Conservation (phyloP, 1,140 invertebrate species). For the Zelostemma sp. region DNA sequence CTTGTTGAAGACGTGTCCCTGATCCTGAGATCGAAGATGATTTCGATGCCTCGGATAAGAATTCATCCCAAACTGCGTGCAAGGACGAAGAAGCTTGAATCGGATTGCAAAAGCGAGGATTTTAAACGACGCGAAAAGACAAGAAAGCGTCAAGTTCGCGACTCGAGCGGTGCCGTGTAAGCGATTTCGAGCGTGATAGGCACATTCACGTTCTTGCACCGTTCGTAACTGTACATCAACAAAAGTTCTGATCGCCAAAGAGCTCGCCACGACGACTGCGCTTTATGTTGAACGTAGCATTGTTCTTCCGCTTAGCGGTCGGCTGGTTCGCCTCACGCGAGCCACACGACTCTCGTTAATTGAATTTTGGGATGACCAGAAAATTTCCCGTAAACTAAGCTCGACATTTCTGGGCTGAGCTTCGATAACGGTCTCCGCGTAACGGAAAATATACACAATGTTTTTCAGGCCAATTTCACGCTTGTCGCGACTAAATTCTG, state of each 20-base stretch:
- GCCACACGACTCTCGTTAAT: constrained; percentile 4
- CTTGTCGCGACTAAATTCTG: background rate
- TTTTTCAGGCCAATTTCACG: constrained; percentile 1
- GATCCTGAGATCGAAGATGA: too few species aligned
- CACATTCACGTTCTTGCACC: constrained; percentile 20
- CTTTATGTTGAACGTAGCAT: background rate
- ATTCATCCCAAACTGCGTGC: too few species aligned
- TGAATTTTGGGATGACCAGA: background rate
- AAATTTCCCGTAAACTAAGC: background rate
- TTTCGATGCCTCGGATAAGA: too few species aligned
- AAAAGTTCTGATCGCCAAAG: constrained; percentile 24
- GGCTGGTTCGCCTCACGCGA: background rate
- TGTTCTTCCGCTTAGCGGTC: constrained; percentile 3
- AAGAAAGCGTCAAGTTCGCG: background rate
- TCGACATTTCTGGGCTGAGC: background rate
- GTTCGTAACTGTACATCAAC: constrained; percentile 46
- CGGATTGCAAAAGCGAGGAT: too few species aligned
- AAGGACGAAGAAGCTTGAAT: too few species aligned
- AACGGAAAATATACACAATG: too few species aligned
- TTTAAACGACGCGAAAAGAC: background rate
- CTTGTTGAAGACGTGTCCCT: too few species aligned
- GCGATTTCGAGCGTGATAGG: constrained; percentile 45
- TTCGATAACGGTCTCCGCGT: too few species aligned
- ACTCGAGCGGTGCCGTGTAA: constrained; percentile 11
- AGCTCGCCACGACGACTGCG: background rate